Evolutionary conservation across 2,888 invertebrate genomes (phyloP).

Genomic region (Callyntrura sp.): DNA sequence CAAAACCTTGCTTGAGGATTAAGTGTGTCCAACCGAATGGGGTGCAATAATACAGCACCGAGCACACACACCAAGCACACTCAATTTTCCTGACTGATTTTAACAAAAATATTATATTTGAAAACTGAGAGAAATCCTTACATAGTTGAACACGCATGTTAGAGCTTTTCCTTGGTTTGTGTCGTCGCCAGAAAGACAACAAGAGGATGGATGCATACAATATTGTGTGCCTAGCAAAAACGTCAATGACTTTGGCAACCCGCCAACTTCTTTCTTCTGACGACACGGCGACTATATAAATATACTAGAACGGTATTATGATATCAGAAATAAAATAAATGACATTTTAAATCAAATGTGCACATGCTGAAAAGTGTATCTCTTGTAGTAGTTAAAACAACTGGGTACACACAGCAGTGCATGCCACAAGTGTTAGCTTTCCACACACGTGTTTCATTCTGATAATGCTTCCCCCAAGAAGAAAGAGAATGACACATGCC

Average conservation of each 20-base stretch:
- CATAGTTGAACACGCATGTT: background rate
- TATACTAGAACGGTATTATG: too few species aligned
- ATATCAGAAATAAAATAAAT: constrained; percentile 21
- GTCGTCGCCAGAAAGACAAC: background rate
- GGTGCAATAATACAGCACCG: background rate
- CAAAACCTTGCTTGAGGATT: background rate
- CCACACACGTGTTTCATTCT: constrained; percentile 19
- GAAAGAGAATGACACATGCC: too few species aligned
- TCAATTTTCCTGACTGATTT: background rate
- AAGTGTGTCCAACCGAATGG: background rate
- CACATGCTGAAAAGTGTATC: too few species aligned
- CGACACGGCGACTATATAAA: background rate
- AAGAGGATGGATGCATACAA: background rate
- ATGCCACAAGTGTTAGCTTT: constrained; percentile 1
- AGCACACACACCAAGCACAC: too few species aligned
- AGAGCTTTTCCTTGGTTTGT: background rate
- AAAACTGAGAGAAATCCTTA: constrained; percentile 2
- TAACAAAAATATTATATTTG: background rate
- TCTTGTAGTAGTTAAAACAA: background rate
- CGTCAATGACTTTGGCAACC: constrained; percentile 56
- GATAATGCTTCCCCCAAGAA: background rate
- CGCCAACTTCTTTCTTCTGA: constrained; percentile 17
- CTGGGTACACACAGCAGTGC: background rate
- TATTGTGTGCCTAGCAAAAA: constrained; percentile 19
- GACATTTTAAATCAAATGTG: background rate